Evolutionary conservation across 2,113 vertebrate genomes (phyloP).

Genomic region (Pelecanoides urinatrix): DNA sequence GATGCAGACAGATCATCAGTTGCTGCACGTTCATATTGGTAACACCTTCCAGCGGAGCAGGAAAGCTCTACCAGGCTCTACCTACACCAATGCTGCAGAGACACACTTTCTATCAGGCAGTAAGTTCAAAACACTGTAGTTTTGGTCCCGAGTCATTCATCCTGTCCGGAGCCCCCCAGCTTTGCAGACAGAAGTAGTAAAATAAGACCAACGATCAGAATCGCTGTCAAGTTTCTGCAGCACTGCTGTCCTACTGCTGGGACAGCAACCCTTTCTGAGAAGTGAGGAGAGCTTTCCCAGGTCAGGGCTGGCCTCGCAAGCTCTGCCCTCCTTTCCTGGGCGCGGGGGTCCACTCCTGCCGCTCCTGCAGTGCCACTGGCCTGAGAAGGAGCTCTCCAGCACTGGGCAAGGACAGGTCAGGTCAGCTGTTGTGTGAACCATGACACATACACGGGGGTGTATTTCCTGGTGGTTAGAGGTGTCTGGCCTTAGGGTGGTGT

Average conservation of each 20-base stretch:
- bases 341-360: neutral
- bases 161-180: neutral
- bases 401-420: neutral
- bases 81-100: accelerated
- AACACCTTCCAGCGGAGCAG: neutral
- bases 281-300: neutral
- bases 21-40: neutral
- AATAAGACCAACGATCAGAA: neutral
- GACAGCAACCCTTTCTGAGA: neutral
- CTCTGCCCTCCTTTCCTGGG: neutral
- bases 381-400: neutral
- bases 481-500: neutral
- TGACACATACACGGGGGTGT: neutral
- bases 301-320: accelerated
- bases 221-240: neutral
- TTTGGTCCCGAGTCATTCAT: neutral
- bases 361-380: neutral
- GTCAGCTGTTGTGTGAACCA: neutral
- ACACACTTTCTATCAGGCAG: neutral
- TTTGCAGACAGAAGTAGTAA: neutral
- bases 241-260: neutral
- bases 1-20: neutral
- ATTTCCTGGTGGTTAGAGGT: constrained; percentile 1
- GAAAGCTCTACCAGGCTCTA: neutral
- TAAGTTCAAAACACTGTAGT: neutral